Percentiles rank a stretch among this genome's conserved stretches.
Evolutionary conservation across 2,113 vertebrate species (phyloP).

Genomic region (Pionites leucogaster): DNA sequence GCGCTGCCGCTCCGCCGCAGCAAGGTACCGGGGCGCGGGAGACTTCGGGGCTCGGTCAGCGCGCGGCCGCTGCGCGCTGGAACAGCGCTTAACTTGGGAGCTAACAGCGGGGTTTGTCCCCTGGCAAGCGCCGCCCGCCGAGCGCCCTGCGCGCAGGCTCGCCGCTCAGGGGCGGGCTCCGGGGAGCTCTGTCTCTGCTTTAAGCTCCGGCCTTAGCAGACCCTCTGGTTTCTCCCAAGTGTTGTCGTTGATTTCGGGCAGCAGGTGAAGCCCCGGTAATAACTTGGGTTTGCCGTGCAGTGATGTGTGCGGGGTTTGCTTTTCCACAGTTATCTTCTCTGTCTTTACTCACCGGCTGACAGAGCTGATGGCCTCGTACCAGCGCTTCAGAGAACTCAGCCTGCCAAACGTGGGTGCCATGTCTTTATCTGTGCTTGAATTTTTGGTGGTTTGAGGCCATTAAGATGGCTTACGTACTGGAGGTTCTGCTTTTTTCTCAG

Average conservation of each 20-base stretch:
- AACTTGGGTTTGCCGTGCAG: rapidly evolving
- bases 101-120: neutral
- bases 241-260: neutral
- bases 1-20: conserved; percentile 66
- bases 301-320: neutral
- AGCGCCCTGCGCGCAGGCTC: neutral
- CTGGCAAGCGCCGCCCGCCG: neutral
- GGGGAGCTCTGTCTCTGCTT: neutral
- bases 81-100: neutral
- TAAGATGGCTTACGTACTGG: neutral
- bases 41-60: too few species aligned
- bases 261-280: neutral
- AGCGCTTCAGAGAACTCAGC: neutral
- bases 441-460: neutral
- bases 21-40: conserved; percentile 65
- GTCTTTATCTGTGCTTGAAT: neutral
- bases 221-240: neutral
- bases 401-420: neutral
- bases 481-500: neutral
- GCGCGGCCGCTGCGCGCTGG: neutral
- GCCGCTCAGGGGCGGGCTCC: neutral
- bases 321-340: neutral
- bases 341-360: neutral
- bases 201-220: rapidly evolving
- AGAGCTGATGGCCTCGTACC: neutral